phyloP scores from a whole-genome alignment of 2,797 vertebrate species.

The Erethizon dorsatum region DNA sequence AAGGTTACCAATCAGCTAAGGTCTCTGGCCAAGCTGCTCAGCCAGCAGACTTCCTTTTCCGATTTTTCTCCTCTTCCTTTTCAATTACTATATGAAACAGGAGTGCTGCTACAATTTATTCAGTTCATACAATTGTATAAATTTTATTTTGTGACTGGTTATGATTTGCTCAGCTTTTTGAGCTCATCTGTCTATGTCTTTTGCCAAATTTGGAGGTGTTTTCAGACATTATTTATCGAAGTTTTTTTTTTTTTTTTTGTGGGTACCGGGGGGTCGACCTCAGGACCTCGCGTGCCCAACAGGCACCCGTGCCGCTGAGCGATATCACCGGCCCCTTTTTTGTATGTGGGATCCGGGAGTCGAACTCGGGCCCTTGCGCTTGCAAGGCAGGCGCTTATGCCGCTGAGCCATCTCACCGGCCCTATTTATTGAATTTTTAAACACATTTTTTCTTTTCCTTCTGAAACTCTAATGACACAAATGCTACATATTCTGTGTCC shows the following conservation, averaged over 20 bases:
- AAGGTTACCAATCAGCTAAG: not conserved
- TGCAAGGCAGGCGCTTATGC: too few relatives aligned
- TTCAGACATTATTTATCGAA: not conserved
- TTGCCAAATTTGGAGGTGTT: not conserved
- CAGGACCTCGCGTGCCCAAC: too few relatives aligned
- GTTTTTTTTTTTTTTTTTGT: too few relatives aligned
- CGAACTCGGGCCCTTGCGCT: too few relatives aligned
- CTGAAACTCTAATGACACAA: not conserved
- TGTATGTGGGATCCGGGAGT: too few relatives aligned
- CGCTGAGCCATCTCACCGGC: too few relatives aligned
- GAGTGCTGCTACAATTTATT: not conserved
- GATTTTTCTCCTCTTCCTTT: not conserved
- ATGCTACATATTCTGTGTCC: not conserved
- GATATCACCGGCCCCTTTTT: too few relatives aligned
- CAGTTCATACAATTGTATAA: not conserved
- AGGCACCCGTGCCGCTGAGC: too few relatives aligned
- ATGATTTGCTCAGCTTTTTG: not conserved
- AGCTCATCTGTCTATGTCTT: not conserved
- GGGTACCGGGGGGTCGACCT: too few relatives aligned
- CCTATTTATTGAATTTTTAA: not conserved
- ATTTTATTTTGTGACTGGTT: not conserved
- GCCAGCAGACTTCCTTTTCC: not conserved
- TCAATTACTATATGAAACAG: not conserved
- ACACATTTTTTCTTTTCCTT: not conserved
- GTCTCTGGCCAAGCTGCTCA: not conserved